Base-by-base conservation (phyloP, 35 echinoderm and acorn worm species). In the Apostichopus parvimensis region DNA sequence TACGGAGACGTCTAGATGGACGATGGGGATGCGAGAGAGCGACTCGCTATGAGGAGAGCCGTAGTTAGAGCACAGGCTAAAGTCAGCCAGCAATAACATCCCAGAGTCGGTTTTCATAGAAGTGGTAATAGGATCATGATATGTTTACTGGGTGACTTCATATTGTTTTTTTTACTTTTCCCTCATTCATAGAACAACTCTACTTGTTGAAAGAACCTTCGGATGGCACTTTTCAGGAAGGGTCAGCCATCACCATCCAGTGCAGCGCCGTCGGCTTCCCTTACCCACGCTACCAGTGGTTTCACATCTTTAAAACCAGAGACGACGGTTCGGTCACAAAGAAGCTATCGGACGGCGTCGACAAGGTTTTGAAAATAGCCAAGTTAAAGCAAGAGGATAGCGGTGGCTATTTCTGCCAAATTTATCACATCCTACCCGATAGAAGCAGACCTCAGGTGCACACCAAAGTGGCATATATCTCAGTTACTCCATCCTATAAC, bases 281-380 rank as follows among this genome's bases (percentile, higher is more conserved):
- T 8, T 95, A 87, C 60, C 96, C 96, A 53, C 81, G 81, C 14
- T 98, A 98, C 77, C 94, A 95, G 90, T 98, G 96, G 96, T 95
- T 80, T 59, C 92, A 87, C 68, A 80, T 90, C 0, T 73, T 88
- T 65, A 89, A 24, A 34, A 80, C 23, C 56, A 70, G 45, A 14
- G 21, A 58, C 1, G 79, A 87, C 5, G 58, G 5, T 8, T 14
- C 13, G 6, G 62, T 72, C 9, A 62, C 92, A 1, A 92, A 90
- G 56, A 91, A 90, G 53, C 71, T 98, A 5, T 8, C 60, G 20
- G 83, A 82, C 73, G 96, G 80, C 24, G 77, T 87, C 9, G 92
- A 98, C 59, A 79, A 80, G 15, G 78, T 94, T 13, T 55, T 95
- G 15, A 86, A 77, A 54, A 92, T 98, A 59, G 53, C 28, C 14